These are phyloP conservation scores for Ptilonorhynchus violaceus DNA, from an alignment of 2,113 vertebrate genomes.

Conservation along the genomic window DNA sequence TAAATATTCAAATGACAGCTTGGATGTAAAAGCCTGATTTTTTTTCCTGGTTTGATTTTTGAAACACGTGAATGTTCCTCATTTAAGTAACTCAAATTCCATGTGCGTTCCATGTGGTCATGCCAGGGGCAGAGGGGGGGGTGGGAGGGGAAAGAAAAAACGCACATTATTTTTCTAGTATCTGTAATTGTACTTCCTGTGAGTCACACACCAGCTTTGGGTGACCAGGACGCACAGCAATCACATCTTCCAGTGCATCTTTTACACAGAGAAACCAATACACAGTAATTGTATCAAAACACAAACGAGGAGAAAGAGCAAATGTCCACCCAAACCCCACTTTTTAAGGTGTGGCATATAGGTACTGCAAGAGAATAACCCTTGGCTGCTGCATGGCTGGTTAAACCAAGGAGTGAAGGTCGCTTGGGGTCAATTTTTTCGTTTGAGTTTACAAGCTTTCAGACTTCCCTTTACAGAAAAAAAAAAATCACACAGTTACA, in stretches of 20 bases:
- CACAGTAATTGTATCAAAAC: background rate
- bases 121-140: too few relatives aligned
- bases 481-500: background rate
- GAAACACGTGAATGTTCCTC: background rate
- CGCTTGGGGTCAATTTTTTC: background rate
- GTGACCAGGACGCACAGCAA: background rate
- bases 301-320: background rate
- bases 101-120: too few relatives aligned
- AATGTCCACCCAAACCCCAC: fast-evolving
- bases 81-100: background rate
- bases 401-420: fast-evolving
- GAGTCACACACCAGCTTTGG: background rate
- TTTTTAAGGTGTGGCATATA: fast-evolving
- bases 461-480: background rate
- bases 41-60: background rate
- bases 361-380: fast-evolving
- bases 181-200: background rate
- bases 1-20: background rate
- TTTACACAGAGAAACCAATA: background rate
- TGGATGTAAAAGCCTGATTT: background rate
- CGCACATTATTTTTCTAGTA: fast-evolving
- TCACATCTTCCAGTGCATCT: fast-evolving
- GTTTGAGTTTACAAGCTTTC: background rate
- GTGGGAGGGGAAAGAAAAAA: background rate
- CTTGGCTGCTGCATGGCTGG: background rate